Conservation (phyloP, 2,888 invertebrate species). For the Mamestra brassicae region DNA sequence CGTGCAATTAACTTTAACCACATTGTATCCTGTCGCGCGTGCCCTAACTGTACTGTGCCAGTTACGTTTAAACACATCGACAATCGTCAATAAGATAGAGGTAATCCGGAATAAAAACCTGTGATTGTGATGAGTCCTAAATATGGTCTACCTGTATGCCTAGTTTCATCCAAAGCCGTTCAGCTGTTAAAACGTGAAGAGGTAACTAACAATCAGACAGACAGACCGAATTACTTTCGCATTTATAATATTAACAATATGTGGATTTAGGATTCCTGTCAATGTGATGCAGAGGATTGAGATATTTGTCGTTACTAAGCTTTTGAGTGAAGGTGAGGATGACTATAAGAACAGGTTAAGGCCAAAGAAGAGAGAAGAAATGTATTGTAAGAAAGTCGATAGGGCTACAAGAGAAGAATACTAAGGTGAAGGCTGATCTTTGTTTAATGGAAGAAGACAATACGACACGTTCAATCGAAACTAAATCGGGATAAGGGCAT, state of each 20-base stretch:
- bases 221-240: too few species aligned
- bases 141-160: too few species aligned
- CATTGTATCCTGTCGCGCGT: slow-evolving; percentile 78
- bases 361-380: not conserved
- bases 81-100: slow-evolving; percentile 11
- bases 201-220: too few species aligned
- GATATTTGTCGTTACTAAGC: not conserved
- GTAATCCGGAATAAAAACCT: slow-evolving; percentile 4
- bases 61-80: slow-evolving; percentile 51
- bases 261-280: not conserved
- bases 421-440: not conserved
- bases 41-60: slow-evolving; percentile 71
- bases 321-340: not conserved
- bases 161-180: too few species aligned
- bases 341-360: not conserved
- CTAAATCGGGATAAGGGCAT: not conserved
- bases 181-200: too few species aligned
- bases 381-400: not conserved
- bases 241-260: too few species aligned
- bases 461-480: not conserved
- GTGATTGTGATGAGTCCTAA: too few species aligned
- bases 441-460: not conserved
- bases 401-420: not conserved
- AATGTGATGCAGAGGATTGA: not conserved
- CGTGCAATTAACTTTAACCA: slow-evolving; percentile 78